These are phyloP conservation scores for Pedetes capensis DNA, from an alignment of 2,113 vertebrate genomes.

Conservation along the genomic window DNA sequence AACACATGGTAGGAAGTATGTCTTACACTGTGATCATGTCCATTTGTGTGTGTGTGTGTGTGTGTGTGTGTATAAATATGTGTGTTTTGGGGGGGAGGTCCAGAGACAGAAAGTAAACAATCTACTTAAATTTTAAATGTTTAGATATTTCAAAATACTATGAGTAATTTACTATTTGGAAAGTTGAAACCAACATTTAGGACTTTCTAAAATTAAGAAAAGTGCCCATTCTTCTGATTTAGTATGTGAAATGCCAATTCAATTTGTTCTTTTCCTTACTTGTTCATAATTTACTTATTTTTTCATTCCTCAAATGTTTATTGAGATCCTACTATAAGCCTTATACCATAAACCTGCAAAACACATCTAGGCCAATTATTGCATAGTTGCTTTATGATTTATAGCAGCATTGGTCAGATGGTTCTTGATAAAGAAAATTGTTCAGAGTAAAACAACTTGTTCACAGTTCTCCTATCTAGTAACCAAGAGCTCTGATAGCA, in stretches of 20 bases:
- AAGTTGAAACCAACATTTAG: conserved; percentile 22
- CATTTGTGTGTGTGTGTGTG: neutral
- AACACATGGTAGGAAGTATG: neutral
- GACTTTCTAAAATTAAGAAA: conserved; percentile 30
- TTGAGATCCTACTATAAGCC: neutral
- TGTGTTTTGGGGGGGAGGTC: too few species aligned
- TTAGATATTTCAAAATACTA: conserved; percentile 1
- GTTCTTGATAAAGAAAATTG: conserved; percentile 12
- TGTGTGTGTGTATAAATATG: neutral
- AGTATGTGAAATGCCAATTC: neutral
- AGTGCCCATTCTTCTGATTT: neutral
- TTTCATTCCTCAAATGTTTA: neutral
- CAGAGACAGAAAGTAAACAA: neutral
- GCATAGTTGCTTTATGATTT: neutral
- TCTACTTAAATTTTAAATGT: conserved; percentile 16
- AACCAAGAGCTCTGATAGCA: neutral
- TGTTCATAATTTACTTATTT: neutral
- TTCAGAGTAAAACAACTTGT: neutral
- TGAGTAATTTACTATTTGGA: neutral
- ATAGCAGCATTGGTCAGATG: neutral
- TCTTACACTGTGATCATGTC: neutral
- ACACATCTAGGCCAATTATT: neutral
- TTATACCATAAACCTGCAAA: neutral
- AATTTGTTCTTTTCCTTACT: neutral
- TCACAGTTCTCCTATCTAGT: conserved; percentile 1